Conservation (phyloP, 2,113 vertebrate genomes). For the Notothenia coriiceps region DNA sequence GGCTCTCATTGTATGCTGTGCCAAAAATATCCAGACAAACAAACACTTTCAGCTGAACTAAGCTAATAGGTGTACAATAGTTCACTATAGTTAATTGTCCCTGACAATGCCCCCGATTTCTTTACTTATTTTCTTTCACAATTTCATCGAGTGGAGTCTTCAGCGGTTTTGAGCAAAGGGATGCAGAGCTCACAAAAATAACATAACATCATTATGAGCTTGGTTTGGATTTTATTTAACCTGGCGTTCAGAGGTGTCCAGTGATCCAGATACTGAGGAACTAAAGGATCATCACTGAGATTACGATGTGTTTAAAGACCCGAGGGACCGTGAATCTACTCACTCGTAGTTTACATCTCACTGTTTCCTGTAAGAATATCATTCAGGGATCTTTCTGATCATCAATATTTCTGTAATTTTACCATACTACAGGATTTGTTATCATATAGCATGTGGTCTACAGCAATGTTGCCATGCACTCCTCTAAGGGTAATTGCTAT, state of each 20-base stretch:
- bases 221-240: conserved; percentile 42
- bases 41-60: conserved; percentile 33
- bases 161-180: conserved; percentile 10
- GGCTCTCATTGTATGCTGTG: conserved; percentile 25
- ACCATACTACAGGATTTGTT: too few species aligned
- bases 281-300: conserved; percentile 36
- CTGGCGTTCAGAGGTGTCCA: conserved; percentile 31
- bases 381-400: conserved; percentile 4
- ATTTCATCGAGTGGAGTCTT: conserved; percentile 10
- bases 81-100: neutral
- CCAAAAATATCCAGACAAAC: conserved; percentile 46
- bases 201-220: conserved; percentile 31
- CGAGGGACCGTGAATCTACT: conserved; percentile 15
- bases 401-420: neutral
- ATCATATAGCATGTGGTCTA: neutral
- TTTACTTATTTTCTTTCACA: conserved; percentile 1
- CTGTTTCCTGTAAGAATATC: neutral
- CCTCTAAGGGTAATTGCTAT: conserved; percentile 18
- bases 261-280: conserved; percentile 26
- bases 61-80: conserved; percentile 19
- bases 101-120: neutral
- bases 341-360: neutral
- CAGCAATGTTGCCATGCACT: neutral
- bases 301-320: conserved; percentile 41
- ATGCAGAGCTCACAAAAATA: conserved; percentile 23